phyloP scores from a whole-genome alignment of 2,113 vertebrate genomes.

The Odobenus rosmarus region DNA sequence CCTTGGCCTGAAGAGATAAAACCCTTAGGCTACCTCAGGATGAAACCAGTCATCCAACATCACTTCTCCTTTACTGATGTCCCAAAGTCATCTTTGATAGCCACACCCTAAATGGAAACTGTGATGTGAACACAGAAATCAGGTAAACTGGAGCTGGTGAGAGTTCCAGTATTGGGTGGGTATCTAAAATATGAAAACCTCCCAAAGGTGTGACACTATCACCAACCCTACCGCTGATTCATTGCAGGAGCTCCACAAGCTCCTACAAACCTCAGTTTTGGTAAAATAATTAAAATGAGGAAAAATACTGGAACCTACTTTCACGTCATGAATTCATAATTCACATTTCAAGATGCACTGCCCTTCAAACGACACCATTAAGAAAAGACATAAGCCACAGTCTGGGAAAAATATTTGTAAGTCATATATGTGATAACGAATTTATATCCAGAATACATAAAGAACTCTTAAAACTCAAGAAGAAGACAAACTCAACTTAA shows the following conservation, averaged over 20 bases:
- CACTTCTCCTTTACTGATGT: neutral
- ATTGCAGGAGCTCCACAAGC: neutral
- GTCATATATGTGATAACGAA: neutral
- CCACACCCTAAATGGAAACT: neutral
- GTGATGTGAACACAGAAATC: neutral
- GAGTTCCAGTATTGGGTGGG: neutral
- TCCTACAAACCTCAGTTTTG: neutral
- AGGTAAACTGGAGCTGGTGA: neutral
- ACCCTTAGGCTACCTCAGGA: neutral
- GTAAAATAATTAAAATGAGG: neutral
- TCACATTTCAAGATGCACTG: neutral
- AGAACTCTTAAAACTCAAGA: neutral
- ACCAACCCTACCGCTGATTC: neutral
- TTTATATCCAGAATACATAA: neutral
- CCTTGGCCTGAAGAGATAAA: neutral
- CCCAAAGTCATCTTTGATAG: neutral
- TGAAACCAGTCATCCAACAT: neutral
- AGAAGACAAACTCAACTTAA: neutral
- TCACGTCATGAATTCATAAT: neutral
- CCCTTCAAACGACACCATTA: slow-evolving; percentile 9
- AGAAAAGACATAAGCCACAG: neutral
- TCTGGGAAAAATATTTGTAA: neutral
- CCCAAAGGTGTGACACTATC: neutral
- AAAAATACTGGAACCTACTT: neutral
- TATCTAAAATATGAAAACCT: neutral